phyloP scores from a whole-genome alignment of 1,140 invertebrate species.

The Leptinotarsa lineolata region DNA sequence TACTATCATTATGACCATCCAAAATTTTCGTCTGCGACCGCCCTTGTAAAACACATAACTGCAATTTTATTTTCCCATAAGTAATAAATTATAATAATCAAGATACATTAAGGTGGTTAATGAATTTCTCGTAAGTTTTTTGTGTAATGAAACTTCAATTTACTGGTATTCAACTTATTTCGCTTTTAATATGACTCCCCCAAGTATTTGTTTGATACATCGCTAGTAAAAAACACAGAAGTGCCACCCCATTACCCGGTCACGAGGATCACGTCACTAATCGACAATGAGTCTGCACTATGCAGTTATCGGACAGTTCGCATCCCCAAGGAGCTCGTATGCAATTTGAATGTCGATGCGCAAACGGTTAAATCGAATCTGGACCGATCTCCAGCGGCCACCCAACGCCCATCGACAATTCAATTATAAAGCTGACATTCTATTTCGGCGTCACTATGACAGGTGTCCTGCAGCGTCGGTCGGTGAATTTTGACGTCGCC shows the following conservation, averaged over 20 bases:
- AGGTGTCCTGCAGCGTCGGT: conserved; percentile 13
- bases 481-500: conserved; percentile 7
- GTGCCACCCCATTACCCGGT: background rate
- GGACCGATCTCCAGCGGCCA: conserved; percentile 17
- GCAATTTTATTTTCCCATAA: no score
- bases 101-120: no score
- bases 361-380: conserved; percentile 30
- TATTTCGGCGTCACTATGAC: conserved; percentile 19
- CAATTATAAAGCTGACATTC: conserved; percentile 23
- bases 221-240: no score
- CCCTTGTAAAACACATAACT: no score
- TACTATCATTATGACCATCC: no score
- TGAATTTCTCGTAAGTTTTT: no score
- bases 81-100: no score
- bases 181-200: no score
- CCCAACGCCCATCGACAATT: conserved; percentile 8
- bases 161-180: no score
- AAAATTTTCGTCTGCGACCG: no score
- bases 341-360: conserved; percentile 30
- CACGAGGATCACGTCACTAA: conserved; percentile 12
- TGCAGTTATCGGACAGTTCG: background rate
- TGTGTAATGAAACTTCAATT: no score
- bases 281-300: conserved; percentile 22
- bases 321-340: conserved; percentile 12
- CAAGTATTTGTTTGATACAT: no score